phyloP scores from a whole-genome alignment of 2,888 invertebrate species.

The Sclerodermus sp. region DNA sequence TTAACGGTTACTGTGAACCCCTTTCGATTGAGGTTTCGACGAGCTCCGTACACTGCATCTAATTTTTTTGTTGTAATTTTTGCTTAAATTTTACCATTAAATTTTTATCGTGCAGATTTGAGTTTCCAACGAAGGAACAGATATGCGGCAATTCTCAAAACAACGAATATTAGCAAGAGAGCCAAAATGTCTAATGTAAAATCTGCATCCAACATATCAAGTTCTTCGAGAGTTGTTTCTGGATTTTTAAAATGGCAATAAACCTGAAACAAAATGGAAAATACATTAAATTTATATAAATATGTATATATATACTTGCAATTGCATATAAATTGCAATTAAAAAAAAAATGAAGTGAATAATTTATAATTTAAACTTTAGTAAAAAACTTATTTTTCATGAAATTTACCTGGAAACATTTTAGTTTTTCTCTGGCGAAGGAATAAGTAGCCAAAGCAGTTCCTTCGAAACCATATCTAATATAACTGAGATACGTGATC shows the following conservation, averaged over 20 bases:
- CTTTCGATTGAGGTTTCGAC: slow-evolving; percentile 10
- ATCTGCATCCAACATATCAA: slow-evolving; percentile 82
- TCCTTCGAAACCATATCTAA: slow-evolving; percentile 94
- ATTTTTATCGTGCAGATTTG: slow-evolving; percentile 71
- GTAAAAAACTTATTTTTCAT: no score
- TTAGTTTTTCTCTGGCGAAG: slow-evolving; percentile 76
- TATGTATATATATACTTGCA: not conserved
- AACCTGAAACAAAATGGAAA: slow-evolving; percentile 56
- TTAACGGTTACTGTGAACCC: slow-evolving; percentile 1
- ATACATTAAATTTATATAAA: not conserved
- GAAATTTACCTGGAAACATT: slow-evolving; percentile 73
- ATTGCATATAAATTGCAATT: not conserved
- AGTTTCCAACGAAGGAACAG: slow-evolving; percentile 87
- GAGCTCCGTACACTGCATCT: not conserved
- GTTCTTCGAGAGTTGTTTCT: slow-evolving; percentile 77
- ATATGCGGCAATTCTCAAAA: slow-evolving; percentile 79
- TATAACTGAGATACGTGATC: slow-evolving; percentile 94
- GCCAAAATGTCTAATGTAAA: slow-evolving; percentile 80
- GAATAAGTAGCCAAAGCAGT: slow-evolving; percentile 91
- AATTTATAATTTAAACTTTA: no score
- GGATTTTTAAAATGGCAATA: slow-evolving; percentile 90
- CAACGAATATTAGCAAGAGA: slow-evolving; percentile 75
- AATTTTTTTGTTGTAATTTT: slow-evolving; percentile 1
- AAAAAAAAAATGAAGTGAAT: no score
- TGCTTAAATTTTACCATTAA: slow-evolving; percentile 2